These are phyloP conservation scores for Rhinatrema bivittatum DNA, from an alignment of 2,797 vertebrate species.

Conservation along the genomic window DNA sequence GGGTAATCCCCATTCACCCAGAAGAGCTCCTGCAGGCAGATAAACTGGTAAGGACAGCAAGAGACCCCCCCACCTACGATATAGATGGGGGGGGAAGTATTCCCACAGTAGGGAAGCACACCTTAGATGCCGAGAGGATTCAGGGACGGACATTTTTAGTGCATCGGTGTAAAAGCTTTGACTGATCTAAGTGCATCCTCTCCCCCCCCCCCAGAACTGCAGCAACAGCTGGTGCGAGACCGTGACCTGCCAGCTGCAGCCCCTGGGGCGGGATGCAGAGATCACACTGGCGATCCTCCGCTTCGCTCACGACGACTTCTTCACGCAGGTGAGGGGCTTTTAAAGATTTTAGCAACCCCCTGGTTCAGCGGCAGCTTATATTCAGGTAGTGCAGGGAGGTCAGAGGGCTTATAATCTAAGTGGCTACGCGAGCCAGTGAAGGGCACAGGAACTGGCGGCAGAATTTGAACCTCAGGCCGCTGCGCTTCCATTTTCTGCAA, in stretches of 20 bases:
- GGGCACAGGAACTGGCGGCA: too few relatives aligned
- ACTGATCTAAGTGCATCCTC: too few relatives aligned
- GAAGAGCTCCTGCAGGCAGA: conserved; percentile 70
- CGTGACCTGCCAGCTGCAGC: conserved; percentile 65
- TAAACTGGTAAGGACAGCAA: conserved; percentile 58
- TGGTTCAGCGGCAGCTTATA: neutral
- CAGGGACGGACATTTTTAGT: too few relatives aligned
- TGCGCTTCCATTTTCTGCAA: too few relatives aligned
- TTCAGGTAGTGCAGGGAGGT: neutral
- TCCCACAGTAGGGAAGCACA: too few relatives aligned
- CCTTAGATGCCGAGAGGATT: too few relatives aligned
- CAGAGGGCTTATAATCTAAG: neutral
- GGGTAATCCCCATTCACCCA: conserved; percentile 56
- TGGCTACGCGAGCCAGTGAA: too few relatives aligned
- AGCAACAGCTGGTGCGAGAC: conserved; percentile 73
- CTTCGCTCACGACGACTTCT: conserved; percentile 77
- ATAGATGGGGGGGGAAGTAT: too few relatives aligned
- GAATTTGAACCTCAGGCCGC: too few relatives aligned
- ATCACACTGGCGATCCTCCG: conserved; percentile 66
- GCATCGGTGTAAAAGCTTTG: too few relatives aligned
- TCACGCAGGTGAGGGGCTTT: conserved; percentile 62
- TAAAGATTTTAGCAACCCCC: neutral
- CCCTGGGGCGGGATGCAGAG: conserved; percentile 52
- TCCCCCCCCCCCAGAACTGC: conserved; percentile 58
- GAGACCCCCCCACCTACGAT: too few relatives aligned